Evolutionary conservation across 2,797 vertebrate genomes (phyloP).

Genomic region (Amniataba percoides): DNA sequence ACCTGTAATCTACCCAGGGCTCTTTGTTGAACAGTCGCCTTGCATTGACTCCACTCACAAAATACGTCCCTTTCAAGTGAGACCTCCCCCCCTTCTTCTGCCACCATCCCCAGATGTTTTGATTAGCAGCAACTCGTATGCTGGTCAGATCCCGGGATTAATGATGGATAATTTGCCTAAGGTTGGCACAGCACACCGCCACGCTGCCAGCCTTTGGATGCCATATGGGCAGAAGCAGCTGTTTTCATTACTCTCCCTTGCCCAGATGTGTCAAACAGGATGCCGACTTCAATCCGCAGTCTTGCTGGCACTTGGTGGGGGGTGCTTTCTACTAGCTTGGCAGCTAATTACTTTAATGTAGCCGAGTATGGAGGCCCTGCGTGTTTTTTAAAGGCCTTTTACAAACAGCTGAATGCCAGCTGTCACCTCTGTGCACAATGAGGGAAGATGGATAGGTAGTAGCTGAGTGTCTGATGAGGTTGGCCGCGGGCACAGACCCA

Average conservation of each 20-base stretch:
- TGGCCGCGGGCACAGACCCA: slow-evolving; percentile 74
- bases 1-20: slow-evolving; percentile 71
- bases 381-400: slow-evolving; percentile 91
- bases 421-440: slow-evolving; percentile 90
- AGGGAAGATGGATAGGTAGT: slow-evolving; percentile 87
- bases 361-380: slow-evolving; percentile 90
- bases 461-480: slow-evolving; percentile 81
- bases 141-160: slow-evolving; percentile 99
- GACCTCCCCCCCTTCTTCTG: slow-evolving; percentile 78
- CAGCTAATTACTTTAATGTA: slow-evolving; percentile 99
- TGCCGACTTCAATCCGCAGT: slow-evolving; percentile 91
- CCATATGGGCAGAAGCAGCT: slow-evolving; percentile 99
- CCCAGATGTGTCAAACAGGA: slow-evolving; percentile 99
- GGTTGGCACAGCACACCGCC: slow-evolving; percentile 92
- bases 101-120: slow-evolving; percentile 93
- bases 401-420: slow-evolving; percentile 96
- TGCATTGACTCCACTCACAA: slow-evolving; percentile 73
- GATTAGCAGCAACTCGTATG: slow-evolving; percentile 95
- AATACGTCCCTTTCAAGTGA: slow-evolving; percentile 81
- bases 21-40: slow-evolving; percentile 70
- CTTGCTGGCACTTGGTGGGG: slow-evolving; percentile 92
- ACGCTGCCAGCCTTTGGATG: slow-evolving; percentile 94
- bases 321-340: slow-evolving; percentile 94
- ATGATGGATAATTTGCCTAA: slow-evolving; percentile 99
- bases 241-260: slow-evolving; percentile 99